These are phyloP conservation scores for Homarus americanus DNA, from an alignment of 1,140 invertebrate genomes.

Conservation along the genomic window DNA sequence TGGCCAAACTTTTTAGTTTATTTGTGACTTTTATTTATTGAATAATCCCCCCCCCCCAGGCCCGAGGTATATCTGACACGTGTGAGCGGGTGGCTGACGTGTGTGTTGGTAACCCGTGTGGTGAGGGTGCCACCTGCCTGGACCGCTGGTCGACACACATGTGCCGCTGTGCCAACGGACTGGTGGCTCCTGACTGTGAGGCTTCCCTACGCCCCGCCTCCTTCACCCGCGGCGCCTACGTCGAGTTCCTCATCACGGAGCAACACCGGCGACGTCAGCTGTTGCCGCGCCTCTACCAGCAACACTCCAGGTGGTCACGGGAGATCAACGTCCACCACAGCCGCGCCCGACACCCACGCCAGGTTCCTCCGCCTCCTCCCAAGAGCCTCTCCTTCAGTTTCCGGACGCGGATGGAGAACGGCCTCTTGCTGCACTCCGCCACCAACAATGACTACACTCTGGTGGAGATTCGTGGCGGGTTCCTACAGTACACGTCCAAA, in stretches of 20 bases:
- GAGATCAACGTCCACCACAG: constrained; percentile 66
- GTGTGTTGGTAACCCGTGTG: constrained; percentile 82
- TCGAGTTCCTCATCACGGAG: constrained; percentile 90
- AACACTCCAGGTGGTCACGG: constrained; percentile 84
- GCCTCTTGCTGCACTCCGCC: constrained; percentile 88
- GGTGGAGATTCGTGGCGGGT: constrained; percentile 82
- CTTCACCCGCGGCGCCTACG: constrained; percentile 86
- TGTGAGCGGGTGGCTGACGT: constrained; percentile 84
- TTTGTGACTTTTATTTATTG: no score
- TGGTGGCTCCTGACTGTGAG: constrained; percentile 88
- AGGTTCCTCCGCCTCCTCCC: constrained; percentile 78
- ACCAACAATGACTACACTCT: constrained; percentile 93
- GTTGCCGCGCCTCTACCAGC: constrained; percentile 86
- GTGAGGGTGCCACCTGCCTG: constrained; percentile 85
- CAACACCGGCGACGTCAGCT: constrained; percentile 91
- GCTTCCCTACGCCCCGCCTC: constrained; percentile 88
- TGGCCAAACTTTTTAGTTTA: no score
- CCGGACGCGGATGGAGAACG: constrained; percentile 86
- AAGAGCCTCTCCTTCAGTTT: constrained; percentile 91
- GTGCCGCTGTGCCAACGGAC: constrained; percentile 82
- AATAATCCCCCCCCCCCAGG: constrained; percentile 78
- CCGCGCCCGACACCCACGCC: constrained; percentile 66
- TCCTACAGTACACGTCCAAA: constrained; percentile 80
- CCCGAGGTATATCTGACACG: constrained; percentile 85
- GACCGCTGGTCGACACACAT: constrained; percentile 85